These are phyloP conservation scores for Theristicus caerulescens DNA, from an alignment of 2,113 vertebrate species.

Conservation along the genomic window DNA sequence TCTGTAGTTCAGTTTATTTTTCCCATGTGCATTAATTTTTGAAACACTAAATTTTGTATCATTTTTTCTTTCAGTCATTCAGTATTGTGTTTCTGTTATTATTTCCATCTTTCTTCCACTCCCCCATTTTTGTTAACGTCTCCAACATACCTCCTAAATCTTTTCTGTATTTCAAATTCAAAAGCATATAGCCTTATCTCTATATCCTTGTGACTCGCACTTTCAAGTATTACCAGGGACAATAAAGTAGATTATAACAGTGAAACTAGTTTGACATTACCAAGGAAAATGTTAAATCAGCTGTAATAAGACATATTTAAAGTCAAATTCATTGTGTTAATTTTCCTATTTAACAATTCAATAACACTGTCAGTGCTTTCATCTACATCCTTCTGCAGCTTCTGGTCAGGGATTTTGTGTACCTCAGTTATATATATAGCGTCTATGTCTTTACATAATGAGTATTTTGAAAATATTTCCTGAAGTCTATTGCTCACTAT, in stretches of 20 bases:
- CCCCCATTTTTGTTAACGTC: background rate
- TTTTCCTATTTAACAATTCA: constrained; percentile 8
- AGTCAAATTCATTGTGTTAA: background rate
- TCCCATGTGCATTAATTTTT: background rate
- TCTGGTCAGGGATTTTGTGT: background rate
- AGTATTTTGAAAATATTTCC: background rate
- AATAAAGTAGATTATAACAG: background rate
- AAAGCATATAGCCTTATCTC: background rate
- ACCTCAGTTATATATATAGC: background rate
- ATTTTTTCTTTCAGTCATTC: background rate
- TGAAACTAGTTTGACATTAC: background rate
- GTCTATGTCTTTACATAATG: background rate
- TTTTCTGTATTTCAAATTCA: background rate
- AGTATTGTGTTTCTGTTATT: background rate
- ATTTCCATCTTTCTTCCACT: background rate
- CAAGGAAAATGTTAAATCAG: constrained; percentile 19
- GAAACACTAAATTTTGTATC: background rate
- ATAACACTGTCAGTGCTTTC: background rate
- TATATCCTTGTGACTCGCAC: background rate
- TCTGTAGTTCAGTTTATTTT: background rate
- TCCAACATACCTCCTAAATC: background rate
- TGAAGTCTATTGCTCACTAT: background rate
- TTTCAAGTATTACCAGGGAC: background rate
- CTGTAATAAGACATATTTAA: constrained; percentile 14
- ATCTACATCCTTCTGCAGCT: background rate